Base-by-base conservation (phyloP, 2,888 invertebrate genomes). In the Polymixis lichenea region DNA sequence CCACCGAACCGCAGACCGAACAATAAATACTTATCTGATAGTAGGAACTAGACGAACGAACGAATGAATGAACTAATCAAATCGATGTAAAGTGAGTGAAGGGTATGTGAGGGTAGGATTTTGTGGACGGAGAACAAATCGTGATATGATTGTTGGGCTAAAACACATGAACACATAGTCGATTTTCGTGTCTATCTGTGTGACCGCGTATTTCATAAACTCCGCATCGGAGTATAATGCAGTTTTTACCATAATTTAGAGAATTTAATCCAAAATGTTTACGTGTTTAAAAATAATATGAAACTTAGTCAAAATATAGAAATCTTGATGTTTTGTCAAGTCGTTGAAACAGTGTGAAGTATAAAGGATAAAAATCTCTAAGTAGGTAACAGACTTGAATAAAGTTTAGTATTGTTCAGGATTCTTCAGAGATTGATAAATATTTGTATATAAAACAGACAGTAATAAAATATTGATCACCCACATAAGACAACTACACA, bases 1-100 rank as follows among this genome's bases (percentile, higher is more conserved):
- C 75, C 77, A 74, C 73, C 71, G 65, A 62, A 88, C 88, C 88
- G 87, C 88, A 88, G 86, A 87, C 87, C 88, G 66, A 82, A 81
- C 84, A 80, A 86, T 87, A 88, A 87, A 87, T 85, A 85, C 88
- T 84, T 84, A 80, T 71, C 73, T 78, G 71, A 76, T 78, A 87
- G 67, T 71, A 60, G 15, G 49, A 51, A 74, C 72, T 84, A 75
- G 84, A 81, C 65, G 68, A 77, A 72, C 64, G 77, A 71, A 78
- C 66, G 66, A 75, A 49, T 58, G 51, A 78, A 75, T 77, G 72
- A 76, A 68, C 65, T 82, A 67, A 77, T 67, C 60, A 71, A 72
- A 72, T 71, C 70, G 75, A 82, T 74, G 58, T 67, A 61, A 69
- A 76, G 49, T 75, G 64, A 25, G 55, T 61, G 55, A 79, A 56